Conservation (phyloP, 1,140 invertebrate species). For the Vollenhovia emeryi region DNA sequence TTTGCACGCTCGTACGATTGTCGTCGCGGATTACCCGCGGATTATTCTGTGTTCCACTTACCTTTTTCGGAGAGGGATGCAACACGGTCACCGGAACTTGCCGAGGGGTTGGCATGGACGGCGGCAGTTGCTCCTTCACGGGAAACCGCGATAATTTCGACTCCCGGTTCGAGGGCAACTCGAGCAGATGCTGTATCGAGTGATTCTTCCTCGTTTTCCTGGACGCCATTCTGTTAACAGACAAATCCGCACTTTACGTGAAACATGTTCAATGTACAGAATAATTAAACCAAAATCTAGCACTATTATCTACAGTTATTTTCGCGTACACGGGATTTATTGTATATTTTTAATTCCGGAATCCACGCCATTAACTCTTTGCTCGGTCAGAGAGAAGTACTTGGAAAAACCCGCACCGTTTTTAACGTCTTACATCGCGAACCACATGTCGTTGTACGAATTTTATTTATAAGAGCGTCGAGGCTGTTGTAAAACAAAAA, state of each 20-base stretch:
- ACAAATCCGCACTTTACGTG: not conserved
- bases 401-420: not conserved
- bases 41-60: conserved; percentile 64
- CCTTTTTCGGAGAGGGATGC: conserved; percentile 84
- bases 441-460: not conserved
- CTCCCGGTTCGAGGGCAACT: conserved; percentile 81
- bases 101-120: conserved; percentile 77
- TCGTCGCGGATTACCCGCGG: conserved; percentile 17
- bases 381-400: not conserved
- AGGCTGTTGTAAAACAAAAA: not conserved
- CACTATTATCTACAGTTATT: not conserved
- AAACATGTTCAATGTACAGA: not conserved
- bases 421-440: not conserved
- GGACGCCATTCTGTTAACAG: conserved; percentile 80
- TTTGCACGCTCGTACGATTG: not conserved
- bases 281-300: not conserved
- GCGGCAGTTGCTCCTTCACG: conserved; percentile 71
- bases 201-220: conserved; percentile 82
- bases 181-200: conserved; percentile 84
- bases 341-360: not conserved
- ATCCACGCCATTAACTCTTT: not conserved
- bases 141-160: conserved; percentile 76
- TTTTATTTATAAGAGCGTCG: conserved; percentile 18
- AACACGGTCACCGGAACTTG: conserved; percentile 82
- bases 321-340: not conserved